These are phyloP conservation scores for Drosophila subquinaria DNA, from an alignment of 2,888 invertebrate genomes.

Conservation along the genomic window DNA sequence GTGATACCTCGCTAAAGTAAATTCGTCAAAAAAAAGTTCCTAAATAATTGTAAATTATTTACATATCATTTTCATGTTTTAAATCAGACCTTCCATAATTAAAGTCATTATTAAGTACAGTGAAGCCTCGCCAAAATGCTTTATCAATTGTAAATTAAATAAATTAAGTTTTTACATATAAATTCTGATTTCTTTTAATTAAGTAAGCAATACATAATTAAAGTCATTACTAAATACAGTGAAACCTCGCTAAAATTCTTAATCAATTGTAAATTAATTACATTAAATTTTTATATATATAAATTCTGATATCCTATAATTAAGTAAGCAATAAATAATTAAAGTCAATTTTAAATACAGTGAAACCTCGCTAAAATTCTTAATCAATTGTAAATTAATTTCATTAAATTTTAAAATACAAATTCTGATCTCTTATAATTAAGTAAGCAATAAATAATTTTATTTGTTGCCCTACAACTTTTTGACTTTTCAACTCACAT, in stretches of 20 bases:
- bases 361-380: not conserved
- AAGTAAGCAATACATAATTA: too few species aligned
- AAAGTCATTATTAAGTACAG: too few species aligned
- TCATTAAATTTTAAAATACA: not conserved
- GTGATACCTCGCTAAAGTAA: not conserved
- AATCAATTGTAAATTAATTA: not conserved
- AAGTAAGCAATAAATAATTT: slow-evolving; percentile 16
- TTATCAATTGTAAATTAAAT: too few species aligned
- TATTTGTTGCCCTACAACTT: slow-evolving; percentile 26
- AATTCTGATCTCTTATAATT: not conserved
- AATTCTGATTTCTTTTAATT: too few species aligned
- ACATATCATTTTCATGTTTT: not conserved
- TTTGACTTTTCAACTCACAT: slow-evolving; percentile 45
- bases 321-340: too few species aligned
- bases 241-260: not conserved
- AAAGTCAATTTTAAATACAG: not conserved
- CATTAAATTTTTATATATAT: too few species aligned
- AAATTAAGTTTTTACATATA: too few species aligned
- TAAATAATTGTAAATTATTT: not conserved
- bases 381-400: not conserved
- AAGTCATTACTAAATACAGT: not conserved
- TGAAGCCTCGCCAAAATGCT: too few species aligned
- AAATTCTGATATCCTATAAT: too few species aligned
- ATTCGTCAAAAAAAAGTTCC: not conserved
- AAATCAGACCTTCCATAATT: too few species aligned